phyloP scores from a whole-genome alignment of 2,888 invertebrate species.

The Anodontia alba region DNA sequence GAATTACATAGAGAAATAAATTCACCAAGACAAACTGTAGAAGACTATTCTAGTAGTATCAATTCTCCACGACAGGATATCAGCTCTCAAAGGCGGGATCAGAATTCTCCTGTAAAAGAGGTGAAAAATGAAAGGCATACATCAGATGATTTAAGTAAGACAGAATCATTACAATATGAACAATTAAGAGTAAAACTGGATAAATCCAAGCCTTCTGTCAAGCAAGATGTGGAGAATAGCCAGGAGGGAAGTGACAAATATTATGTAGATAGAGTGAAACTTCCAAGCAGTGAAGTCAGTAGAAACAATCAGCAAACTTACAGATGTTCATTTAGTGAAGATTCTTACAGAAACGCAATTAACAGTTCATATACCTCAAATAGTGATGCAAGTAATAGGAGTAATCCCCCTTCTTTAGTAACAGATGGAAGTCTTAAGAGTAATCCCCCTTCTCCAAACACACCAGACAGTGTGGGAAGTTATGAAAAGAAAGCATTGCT shows the following conservation, averaged over 20 bases:
- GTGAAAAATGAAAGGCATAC: constrained; percentile 21
- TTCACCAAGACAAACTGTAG: constrained; percentile 35
- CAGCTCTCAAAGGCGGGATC: constrained; percentile 18
- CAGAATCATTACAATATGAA: background rate
- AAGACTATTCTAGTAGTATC: constrained; percentile 1
- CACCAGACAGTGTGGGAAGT: constrained; percentile 25
- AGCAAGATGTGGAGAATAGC: background rate
- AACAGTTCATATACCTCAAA: constrained; percentile 45
- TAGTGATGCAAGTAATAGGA: constrained; percentile 32
- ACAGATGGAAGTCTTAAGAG: constrained; percentile 12
- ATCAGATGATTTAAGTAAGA: background rate
- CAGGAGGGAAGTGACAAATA: background rate
- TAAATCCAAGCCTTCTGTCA: background rate
- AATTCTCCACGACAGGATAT: constrained; percentile 22
- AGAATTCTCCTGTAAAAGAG: constrained; percentile 32
- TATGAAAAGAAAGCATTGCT: constrained; percentile 25
- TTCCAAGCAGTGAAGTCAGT: background rate
- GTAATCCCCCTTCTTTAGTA: constrained; percentile 36
- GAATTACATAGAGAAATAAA: constrained; percentile 37
- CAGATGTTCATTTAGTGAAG: constrained; percentile 47
- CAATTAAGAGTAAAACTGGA: background rate
- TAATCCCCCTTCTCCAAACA: background rate
- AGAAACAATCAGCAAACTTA: constrained; percentile 6
- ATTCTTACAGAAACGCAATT: constrained; percentile 41
- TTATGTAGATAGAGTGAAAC: constrained; percentile 2